Conservation (phyloP, 2,888 invertebrate genomes). For the Eudasyphora cyanicolor region DNA sequence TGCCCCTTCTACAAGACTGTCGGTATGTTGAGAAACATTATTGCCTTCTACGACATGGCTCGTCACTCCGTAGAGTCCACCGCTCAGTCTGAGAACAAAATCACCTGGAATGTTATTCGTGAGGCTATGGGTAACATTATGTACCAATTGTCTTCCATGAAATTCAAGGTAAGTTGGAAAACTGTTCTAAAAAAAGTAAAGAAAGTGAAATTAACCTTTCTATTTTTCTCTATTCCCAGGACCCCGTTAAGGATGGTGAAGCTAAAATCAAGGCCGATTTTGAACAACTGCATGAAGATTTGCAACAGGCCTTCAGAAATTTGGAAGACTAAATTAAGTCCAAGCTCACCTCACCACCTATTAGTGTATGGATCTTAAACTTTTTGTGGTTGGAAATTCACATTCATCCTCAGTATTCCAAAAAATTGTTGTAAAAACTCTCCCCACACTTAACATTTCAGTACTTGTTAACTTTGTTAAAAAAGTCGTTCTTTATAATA, state of each 20-base stretch:
- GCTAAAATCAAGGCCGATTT: constrained; percentile 97
- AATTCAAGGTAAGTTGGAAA: constrained; percentile 91
- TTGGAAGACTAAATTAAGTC: constrained; percentile 94
- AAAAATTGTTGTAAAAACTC: constrained; percentile 50
- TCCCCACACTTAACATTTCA: constrained; percentile 31
- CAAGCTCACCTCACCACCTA: background rate
- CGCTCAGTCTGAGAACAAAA: constrained; percentile 99
- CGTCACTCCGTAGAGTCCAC: constrained; percentile 98
- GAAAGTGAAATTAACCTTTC: background rate
- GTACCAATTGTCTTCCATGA: constrained; percentile 99
- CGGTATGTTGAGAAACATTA: constrained; percentile 99
- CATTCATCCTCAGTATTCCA: constrained; percentile 62
- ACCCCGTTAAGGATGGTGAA: constrained; percentile 99
- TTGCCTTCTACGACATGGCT: constrained; percentile 98
- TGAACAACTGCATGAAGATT: constrained; percentile 97
- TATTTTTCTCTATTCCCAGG: constrained; percentile 83
- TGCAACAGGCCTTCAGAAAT: constrained; percentile 98
- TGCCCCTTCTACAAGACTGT: constrained; percentile 99
- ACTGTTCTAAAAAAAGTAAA: background rate
- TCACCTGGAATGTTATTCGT: constrained; percentile 98
- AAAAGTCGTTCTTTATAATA: constrained; percentile 34
- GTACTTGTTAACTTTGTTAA: constrained; percentile 47
- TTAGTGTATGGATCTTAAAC: constrained; percentile 44
- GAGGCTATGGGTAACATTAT: constrained; percentile 98
- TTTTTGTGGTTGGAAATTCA: constrained; percentile 51